Percentiles rank a stretch among this genome's conserved stretches.
These are phyloP conservation scores for Atta texana DNA, from an alignment of 1,140 invertebrate genomes.

Conservation along the genomic window DNA sequence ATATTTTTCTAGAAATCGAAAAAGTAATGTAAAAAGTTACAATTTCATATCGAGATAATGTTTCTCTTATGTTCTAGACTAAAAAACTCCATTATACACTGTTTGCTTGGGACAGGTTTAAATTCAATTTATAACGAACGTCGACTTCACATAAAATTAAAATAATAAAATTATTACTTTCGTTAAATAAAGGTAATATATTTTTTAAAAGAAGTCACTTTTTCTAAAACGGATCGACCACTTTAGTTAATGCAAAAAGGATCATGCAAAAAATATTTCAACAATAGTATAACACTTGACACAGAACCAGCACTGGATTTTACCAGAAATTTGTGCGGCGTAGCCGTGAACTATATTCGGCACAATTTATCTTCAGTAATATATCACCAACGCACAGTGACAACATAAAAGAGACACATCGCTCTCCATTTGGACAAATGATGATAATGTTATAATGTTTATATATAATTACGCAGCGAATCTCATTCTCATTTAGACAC, in stretches of 20 bases:
- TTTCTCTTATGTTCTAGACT: not conserved
- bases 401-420: constrained; percentile 26
- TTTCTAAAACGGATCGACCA: not conserved
- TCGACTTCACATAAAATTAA: not conserved
- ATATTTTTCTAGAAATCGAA: not conserved
- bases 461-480: constrained; percentile 48
- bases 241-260: constrained; percentile 3
- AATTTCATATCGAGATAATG: not conserved
- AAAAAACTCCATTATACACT: not conserved
- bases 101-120: not conserved
- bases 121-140: not conserved
- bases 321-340: constrained; percentile 8
- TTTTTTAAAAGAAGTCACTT: constrained; percentile 2
- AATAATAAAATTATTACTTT: not conserved
- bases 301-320: not conserved
- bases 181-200: not conserved
- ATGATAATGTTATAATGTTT: constrained; percentile 46
- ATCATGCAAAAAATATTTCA: constrained; percentile 14
- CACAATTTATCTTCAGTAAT: constrained; percentile 27
- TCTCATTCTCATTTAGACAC: not conserved
- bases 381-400: not conserved
- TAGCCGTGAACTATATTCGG: not conserved
- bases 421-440: constrained; percentile 11
- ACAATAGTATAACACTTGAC: not conserved
- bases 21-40: not conserved